A percentile compares a stretch with the other conserved stretches of the same genome.
Conservation (phyloP, 2,797 vertebrate genomes). For the Epinephelus malabaricus region DNA sequence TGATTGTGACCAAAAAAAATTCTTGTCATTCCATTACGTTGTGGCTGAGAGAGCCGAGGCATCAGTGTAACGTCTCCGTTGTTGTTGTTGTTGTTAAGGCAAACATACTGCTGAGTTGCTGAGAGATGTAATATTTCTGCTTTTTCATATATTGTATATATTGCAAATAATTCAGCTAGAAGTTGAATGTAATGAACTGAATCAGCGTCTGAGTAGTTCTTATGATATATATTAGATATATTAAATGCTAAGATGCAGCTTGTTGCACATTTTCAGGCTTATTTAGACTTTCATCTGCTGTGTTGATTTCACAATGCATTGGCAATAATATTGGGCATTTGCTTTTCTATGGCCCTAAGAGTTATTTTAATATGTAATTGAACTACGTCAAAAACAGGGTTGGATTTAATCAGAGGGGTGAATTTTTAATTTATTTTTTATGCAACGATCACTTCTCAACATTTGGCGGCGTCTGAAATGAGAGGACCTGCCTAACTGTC, state of each 20-base stretch:
- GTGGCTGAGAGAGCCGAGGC: slow-evolving; percentile 3
- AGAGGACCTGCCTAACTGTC: background rate
- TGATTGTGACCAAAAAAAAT: slow-evolving; percentile 56
- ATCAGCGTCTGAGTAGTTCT: slow-evolving; percentile 22
- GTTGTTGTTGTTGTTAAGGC: slow-evolving; percentile 11
- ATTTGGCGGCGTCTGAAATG: background rate
- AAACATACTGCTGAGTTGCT: slow-evolving; percentile 41
- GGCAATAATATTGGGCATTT: slow-evolving; percentile 27
- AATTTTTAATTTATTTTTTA: slow-evolving; percentile 62
- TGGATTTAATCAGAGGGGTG: slow-evolving; percentile 6
- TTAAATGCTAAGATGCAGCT: slow-evolving; percentile 52
- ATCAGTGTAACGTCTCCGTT: background rate
- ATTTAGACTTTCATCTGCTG: slow-evolving; percentile 21
- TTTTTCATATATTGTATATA: slow-evolving; percentile 66
- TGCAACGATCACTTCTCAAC: background rate
- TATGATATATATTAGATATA: too few species aligned
- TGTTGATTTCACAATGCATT: slow-evolving; percentile 40
- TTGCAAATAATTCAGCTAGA: slow-evolving; percentile 48
- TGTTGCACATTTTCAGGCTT: slow-evolving; percentile 63
- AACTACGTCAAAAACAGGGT: slow-evolving; percentile 25
- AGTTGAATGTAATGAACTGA: slow-evolving; percentile 40
- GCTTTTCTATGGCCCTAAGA: slow-evolving; percentile 8
- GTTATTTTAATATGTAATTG: slow-evolving; percentile 10
- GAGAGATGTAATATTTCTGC: slow-evolving; percentile 59
- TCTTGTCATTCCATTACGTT: slow-evolving; percentile 47